Conservation (phyloP, 2,888 invertebrate species). For the Zygogramma bicolorata region DNA sequence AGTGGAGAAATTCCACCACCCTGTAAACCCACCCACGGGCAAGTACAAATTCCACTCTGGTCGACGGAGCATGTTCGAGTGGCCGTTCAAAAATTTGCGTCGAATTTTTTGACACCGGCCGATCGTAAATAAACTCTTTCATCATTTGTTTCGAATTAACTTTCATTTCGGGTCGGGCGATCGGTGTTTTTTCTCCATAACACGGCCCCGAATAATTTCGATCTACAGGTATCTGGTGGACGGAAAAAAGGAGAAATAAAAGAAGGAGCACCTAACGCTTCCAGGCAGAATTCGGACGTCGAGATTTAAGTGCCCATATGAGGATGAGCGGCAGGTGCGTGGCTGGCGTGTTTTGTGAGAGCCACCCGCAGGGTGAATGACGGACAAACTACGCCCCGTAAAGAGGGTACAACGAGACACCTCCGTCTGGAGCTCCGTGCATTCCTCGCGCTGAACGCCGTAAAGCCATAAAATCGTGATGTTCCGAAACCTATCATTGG, state of each 20-base stretch:
- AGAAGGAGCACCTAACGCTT: slow-evolving; percentile 27
- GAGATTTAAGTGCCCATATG: slow-evolving; percentile 36
- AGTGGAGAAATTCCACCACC: too few species aligned
- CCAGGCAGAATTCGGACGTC: slow-evolving; percentile 42
- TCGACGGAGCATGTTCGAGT: not conserved
- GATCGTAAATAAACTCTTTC: slow-evolving; percentile 8
- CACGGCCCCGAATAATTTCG: slow-evolving; percentile 36
- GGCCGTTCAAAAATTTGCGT: not conserved
- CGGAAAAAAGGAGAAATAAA: slow-evolving; percentile 21
- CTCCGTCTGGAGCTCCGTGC: slow-evolving; percentile 38
- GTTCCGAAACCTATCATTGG: slow-evolving; percentile 39
- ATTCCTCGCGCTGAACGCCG: slow-evolving; percentile 22
- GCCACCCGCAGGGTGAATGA: slow-evolving; percentile 57
- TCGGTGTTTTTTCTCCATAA: slow-evolving; percentile 8
- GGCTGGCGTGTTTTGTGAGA: slow-evolving; percentile 55
- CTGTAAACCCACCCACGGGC: not conserved
- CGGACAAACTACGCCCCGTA: slow-evolving; percentile 55
- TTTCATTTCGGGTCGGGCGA: not conserved
- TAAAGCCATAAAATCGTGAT: slow-evolving; percentile 40
- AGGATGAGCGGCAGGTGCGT: slow-evolving; percentile 53
- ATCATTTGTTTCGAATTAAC: slow-evolving; percentile 3
- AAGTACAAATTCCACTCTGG: not conserved
- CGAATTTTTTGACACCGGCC: not conserved
- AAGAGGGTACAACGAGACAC: slow-evolving; percentile 51
- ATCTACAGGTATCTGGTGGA: slow-evolving; percentile 38